Evolutionary conservation across 2,797 vertebrate genomes (phyloP).

Genomic region (Lindbergichthys nudifrons): DNA sequence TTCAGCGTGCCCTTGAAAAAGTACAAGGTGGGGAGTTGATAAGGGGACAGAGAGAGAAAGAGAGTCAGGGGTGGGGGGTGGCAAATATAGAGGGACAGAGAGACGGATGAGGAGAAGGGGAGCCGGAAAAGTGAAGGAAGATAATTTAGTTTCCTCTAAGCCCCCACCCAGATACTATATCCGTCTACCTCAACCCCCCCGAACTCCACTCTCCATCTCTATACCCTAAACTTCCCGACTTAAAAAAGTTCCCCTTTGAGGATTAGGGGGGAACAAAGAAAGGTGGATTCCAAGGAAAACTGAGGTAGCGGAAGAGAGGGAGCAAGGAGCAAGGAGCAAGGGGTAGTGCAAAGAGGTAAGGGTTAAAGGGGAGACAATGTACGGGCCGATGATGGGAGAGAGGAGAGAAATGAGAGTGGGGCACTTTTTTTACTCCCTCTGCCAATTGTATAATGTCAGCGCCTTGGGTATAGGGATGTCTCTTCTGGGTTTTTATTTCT

Average conservation of each 20-base stretch:
- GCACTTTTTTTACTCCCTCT: conserved; percentile 21
- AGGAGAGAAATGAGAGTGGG: conserved; percentile 38
- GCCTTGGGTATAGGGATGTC: conserved; percentile 49
- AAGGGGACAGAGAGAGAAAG: conserved; percentile 64
- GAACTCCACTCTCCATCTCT: conserved; percentile 30
- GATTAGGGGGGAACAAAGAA: conserved; percentile 85
- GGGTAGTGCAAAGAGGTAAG: conserved; percentile 17
- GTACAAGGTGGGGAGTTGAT: conserved; percentile 84
- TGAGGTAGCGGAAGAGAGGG: conserved; percentile 20
- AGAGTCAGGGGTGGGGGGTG: conserved; percentile 50
- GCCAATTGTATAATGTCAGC: conserved; percentile 43
- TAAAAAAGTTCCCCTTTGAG: conserved; percentile 81
- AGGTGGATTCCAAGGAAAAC: conserved; percentile 81
- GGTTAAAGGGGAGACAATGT: conserved; percentile 61
- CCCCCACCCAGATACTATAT: conserved; percentile 72
- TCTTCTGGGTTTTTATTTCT: conserved; percentile 51
- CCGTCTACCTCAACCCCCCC: conserved; percentile 52
- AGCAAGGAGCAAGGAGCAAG: neutral
- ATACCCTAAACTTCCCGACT: conserved; percentile 79
- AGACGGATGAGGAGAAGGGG: conserved; percentile 50
- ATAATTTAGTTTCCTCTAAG: conserved; percentile 78
- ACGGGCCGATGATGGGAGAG: conserved; percentile 35
- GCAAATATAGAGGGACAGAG: conserved; percentile 48
- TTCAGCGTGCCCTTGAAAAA: conserved; percentile 82
- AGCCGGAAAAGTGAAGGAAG: conserved; percentile 56